Evolutionary conservation across 2,888 invertebrate genomes (phyloP).

Genomic region (Brenthis hecate): DNA sequence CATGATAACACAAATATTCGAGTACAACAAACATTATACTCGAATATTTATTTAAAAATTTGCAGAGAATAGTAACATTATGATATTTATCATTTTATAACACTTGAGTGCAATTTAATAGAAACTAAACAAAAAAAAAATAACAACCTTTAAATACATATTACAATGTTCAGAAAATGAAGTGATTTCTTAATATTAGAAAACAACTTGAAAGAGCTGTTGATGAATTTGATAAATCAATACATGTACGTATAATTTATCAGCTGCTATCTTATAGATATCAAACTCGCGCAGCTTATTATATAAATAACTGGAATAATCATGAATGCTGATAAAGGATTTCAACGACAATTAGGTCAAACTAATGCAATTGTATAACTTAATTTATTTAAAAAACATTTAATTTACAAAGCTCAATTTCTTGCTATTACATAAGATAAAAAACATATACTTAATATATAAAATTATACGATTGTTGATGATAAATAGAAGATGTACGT

Average conservation of each 20-base stretch:
- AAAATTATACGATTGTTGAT: neutral
- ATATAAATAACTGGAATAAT: slow-evolving; percentile 44
- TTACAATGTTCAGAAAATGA: neutral
- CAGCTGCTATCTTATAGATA: slow-evolving; percentile 49
- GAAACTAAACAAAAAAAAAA: too few species aligned
- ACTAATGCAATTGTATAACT: slow-evolving; percentile 48
- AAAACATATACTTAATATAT: too few species aligned
- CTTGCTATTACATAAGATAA: neutral
- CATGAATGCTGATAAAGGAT: slow-evolving; percentile 59
- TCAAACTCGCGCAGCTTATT: slow-evolving; percentile 63
- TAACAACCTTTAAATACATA: neutral
- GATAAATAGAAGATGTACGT: slow-evolving; percentile 25
- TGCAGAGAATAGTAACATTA: too few species aligned
- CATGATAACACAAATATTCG: slow-evolving; percentile 16
- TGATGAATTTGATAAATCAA: slow-evolving; percentile 18
- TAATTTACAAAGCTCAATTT: neutral
- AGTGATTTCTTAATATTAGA: neutral
- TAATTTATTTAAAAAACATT: neutral
- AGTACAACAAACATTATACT: slow-evolving; percentile 2
- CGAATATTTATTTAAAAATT: too few species aligned
- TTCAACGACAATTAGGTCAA: slow-evolving; percentile 72
- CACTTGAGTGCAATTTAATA: too few species aligned
- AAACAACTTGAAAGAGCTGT: slow-evolving; percentile 7
- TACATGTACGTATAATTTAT: slow-evolving; percentile 1
- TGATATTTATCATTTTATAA: too few species aligned